Evolutionary conservation across 2,113 vertebrate genomes (phyloP).

Genomic region (Picathartes gymnocephalus): DNA sequence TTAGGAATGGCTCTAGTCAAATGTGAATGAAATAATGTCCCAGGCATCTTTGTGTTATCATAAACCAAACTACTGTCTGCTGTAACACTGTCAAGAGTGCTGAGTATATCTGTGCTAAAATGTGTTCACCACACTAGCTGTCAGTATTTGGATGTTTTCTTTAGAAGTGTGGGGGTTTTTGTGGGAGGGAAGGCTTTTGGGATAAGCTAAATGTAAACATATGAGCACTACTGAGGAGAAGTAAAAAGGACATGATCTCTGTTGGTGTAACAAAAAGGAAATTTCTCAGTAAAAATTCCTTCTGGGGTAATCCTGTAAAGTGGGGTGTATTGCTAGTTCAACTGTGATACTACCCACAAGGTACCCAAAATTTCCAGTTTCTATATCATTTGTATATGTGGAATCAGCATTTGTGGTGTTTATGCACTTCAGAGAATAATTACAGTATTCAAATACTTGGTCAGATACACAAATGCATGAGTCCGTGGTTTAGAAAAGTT

Average conservation of each 20-base stretch:
- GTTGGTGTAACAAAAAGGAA: neutral
- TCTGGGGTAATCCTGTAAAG: neutral
- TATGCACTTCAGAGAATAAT: neutral
- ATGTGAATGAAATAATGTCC: neutral
- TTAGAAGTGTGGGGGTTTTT: neutral
- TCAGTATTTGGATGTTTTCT: neutral
- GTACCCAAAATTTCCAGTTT: neutral
- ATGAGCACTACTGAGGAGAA: neutral
- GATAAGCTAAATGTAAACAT: neutral
- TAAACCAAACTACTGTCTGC: neutral
- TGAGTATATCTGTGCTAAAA: neutral
- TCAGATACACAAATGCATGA: neutral
- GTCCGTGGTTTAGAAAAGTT: neutral
- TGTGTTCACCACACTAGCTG: neutral
- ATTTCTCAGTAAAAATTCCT: neutral
- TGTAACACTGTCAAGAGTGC: neutral
- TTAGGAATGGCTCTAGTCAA: neutral
- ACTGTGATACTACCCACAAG: neutral
- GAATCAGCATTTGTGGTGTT: neutral
- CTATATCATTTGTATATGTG: neutral
- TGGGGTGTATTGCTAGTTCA: neutral
- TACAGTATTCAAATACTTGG: neutral
- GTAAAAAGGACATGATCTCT: neutral
- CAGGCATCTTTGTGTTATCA: accelerated
- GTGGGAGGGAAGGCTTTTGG: neutral